Evolutionary conservation across 2,797 vertebrate species (phyloP).

Genomic region (Antennarius maculatus): DNA sequence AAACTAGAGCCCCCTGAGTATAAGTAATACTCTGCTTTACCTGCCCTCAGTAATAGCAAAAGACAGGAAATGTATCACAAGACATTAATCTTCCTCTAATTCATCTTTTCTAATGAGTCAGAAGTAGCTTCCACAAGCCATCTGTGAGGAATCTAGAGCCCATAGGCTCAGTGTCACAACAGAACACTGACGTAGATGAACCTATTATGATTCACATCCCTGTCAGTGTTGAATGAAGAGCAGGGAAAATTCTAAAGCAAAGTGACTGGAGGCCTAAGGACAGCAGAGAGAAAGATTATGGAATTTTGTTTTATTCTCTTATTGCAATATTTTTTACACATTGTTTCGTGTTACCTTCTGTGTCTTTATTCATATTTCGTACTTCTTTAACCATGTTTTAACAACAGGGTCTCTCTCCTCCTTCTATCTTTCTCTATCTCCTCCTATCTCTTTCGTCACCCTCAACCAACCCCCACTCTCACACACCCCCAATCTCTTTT

Average conservation of each 20-base stretch:
- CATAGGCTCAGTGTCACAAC: not conserved
- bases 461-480: constrained; percentile 7
- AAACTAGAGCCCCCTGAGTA: too few relatives aligned
- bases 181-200: constrained; percentile 4
- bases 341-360: constrained; percentile 20
- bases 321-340: constrained; percentile 1
- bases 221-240: constrained; percentile 3
- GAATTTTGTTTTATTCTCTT: not conserved
- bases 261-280: too few relatives aligned
- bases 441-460: constrained; percentile 50
- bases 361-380: constrained; percentile 22
- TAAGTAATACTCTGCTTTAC: too few relatives aligned
- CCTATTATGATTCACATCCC: not conserved
- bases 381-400: constrained; percentile 45
- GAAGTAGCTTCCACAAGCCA: not conserved
- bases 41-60: too few relatives aligned
- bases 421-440: constrained; percentile 43
- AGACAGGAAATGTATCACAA: too few relatives aligned
- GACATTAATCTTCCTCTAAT: too few relatives aligned
- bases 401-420: constrained; percentile 23
- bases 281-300: not conserved
- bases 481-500: constrained; percentile 19
- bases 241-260: too few relatives aligned
- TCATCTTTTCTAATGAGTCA: not conserved
- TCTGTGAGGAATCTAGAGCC: not conserved